Conservation (phyloP, 1,140 invertebrate species). For the Gyrodactylus bullatarudis region DNA sequence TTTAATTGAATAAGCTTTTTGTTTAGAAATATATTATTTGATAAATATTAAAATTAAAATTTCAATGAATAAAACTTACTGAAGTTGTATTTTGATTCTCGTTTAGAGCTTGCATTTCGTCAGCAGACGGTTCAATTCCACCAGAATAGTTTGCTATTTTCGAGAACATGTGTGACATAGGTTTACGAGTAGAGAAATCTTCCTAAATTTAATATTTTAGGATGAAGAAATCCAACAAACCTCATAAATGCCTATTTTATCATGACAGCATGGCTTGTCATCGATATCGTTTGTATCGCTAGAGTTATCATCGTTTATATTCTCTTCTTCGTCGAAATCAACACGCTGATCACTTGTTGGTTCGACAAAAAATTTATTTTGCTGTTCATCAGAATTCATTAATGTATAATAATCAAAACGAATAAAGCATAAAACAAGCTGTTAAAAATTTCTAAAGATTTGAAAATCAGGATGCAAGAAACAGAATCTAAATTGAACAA, state of each 20-base stretch:
- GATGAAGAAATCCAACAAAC: neutral
- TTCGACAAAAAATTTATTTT: neutral
- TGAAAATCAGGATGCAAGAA: neutral
- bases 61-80: too few species aligned
- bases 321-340: too few species aligned
- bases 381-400: neutral
- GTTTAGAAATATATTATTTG: too few species aligned
- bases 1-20: too few species aligned
- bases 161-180: neutral
- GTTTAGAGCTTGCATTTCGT: neutral
- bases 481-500: neutral
- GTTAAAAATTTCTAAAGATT: neutral
- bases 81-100: too few species aligned
- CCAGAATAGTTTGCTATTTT: neutral
- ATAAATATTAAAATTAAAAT: too few species aligned
- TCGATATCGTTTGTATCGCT: neutral
- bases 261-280: neutral
- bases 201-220: neutral
- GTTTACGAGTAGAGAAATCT: neutral
- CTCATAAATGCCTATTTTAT: neutral
- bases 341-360: too few species aligned
- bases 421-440: too few species aligned
- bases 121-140: slow-evolving; percentile 1
- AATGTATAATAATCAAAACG: too few species aligned
- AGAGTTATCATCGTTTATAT: too few species aligned